Base-by-base conservation (phyloP, 1,140 invertebrate genomes). In the Nephotettix cincticeps region DNA sequence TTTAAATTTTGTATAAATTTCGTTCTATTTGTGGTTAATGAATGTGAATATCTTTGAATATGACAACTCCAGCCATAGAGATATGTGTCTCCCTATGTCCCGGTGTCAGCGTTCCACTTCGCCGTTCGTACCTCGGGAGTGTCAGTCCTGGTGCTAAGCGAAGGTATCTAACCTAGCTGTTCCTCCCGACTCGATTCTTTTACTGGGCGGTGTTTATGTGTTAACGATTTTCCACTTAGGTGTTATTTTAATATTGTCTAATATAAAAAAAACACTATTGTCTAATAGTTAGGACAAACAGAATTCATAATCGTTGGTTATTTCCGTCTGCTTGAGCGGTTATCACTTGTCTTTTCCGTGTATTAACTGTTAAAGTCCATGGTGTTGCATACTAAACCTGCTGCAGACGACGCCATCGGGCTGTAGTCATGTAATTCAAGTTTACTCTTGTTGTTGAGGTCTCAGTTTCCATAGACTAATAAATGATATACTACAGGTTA, bases 301-400 rank as follows among this genome's bases (percentile, higher is more conserved):
- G 21, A 6, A 51, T 19, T n/a, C 14, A 21, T 51, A 51, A 17
- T 51, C 56, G 23, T 29, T 11, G 14, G 27, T 25, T 61, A 29
- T 61, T 23, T 61, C 56, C 56, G 21, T 61, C 56, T 27, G 64
- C 64, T 67, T 67, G 40, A 67, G 64, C 64, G 36, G 32, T 67
- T 67, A 61, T 28, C 25, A 25, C 56, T 61, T 40, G 28, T 43
- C 21, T 43, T 29, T 67, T 67, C 32, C 21, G 47, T 19, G 61
- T 36, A 36, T 32, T 43, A 67, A 67, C 21, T 32, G 45, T 45
- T 6, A 65, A n/a, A n/a, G n/a, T n/a, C n/a, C n/a, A n/a, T n/a
- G n/a, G n/a, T n/a, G n/a, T n/a, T n/a, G n/a, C n/a, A n/a, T n/a
- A n/a, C n/a, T n/a, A n/a, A n/a, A n/a, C n/a, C n/a, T n/a, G n/a